phyloP scores from a whole-genome alignment of 2,797 vertebrate genomes.

The Manis pentadactyla region DNA sequence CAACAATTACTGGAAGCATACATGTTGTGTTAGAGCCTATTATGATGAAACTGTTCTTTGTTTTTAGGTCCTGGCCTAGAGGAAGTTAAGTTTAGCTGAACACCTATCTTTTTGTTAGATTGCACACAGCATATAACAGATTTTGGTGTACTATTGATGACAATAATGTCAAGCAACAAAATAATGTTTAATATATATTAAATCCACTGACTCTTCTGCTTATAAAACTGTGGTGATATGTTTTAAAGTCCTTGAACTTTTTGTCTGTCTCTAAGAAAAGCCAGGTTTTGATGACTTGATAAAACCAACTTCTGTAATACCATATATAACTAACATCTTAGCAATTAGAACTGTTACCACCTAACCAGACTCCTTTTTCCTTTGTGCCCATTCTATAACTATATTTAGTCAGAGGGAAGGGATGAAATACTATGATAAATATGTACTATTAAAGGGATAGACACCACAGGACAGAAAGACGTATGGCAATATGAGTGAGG shows the following conservation, averaged over 20 bases:
- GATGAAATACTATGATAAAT: constrained; percentile 79
- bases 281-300: background rate
- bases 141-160: background rate
- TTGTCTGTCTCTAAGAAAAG: background rate
- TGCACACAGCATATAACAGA: background rate
- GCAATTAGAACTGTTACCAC: constrained; percentile 27
- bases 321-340: background rate
- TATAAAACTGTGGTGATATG: background rate
- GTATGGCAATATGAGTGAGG: constrained; percentile 62
- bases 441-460: constrained; percentile 77
- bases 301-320: background rate
- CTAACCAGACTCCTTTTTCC: constrained; percentile 34
- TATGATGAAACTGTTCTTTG: background rate
- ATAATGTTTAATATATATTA: background rate
- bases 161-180: background rate
- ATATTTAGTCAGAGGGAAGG: constrained; percentile 61
- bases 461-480: constrained; percentile 79
- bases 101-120: background rate
- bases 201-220: background rate
- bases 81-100: background rate
- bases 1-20: background rate
- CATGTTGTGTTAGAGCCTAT: background rate
- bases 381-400: constrained; percentile 61
- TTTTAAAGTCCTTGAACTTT: constrained; percentile 33
- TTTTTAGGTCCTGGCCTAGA: background rate